Evolutionary conservation across 1,140 invertebrate species (phyloP), one percentile per base, ranked within the genome.

Genomic region (Notospermus geniculatus): DNA sequence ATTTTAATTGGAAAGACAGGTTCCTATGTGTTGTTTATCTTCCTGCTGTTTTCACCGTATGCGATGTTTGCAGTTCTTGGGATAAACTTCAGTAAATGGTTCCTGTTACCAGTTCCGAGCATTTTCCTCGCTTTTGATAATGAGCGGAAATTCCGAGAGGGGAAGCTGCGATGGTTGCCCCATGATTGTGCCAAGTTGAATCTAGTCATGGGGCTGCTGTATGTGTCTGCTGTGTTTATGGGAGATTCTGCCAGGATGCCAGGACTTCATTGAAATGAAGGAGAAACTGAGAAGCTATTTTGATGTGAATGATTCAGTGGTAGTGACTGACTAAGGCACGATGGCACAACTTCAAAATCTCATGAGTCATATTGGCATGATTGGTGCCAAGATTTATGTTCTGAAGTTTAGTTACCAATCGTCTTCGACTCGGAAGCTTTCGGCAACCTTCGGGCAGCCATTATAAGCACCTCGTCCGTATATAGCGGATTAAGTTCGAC

Each of bases 1-100:
- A 95, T 97, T 73, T 79, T 95, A n/a, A 89, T 97, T 69, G 95
- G 94, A 17, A 88, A 88, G 70, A 92, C 90, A 43, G 89, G 90
- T 59, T 97, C 95, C 13, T 92, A 95, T 80, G 85, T 95, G 62
- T 83, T 97, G 9, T 97, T 94, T 80, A 91, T 91, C 52, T 87
- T 93, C 83, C 84, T 97, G 63, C 77, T 97, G 13, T 97, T 97
- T 78, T 87, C 88, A 43, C 94, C 95, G 4, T 97, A 96, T 70
- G 90, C 95, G 59, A 86, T 91, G 63, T 90, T 96, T 80, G 87
- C 91, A 32, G 89, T 95, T 43, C 86, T 90, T 56, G 87, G 89
- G 7, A 82, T 93, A 0, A 89, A 92, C 74, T 81, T 74, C 59
- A 92, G 91, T 4, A 75, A 87, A 36, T 95, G 91, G 89, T 93